Evolutionary conservation across 2,888 invertebrate genomes (phyloP), one percentile per base, ranked within the genome.

Genomic region (Neoascia interrupta): DNA sequence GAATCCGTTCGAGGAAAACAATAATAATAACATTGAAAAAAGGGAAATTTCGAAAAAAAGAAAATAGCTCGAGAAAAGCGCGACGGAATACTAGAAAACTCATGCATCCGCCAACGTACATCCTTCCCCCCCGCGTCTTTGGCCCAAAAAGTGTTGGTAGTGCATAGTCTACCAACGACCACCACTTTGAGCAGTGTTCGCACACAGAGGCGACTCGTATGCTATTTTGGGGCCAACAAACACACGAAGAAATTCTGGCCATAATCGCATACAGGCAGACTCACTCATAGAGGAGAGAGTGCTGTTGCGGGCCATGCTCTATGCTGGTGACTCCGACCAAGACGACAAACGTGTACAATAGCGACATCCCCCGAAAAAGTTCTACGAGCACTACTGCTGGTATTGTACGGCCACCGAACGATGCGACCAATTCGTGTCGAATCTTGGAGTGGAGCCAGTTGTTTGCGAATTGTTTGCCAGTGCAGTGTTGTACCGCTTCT

Each of bases 361-460:
- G 66, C 82, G 66, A 64, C 75, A 73, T 70, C 69, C 68, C 63
- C 75, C 76, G 64, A 70, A 84, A 58, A 75, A 81, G 72, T 69
- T 70, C 76, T 54, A 72, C 81, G n/a, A n/a, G n/a, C 66, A 56
- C 70, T 63, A 64, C 58, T 66, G 56, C 56, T 37, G 51, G 34
- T 49, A 31, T 31, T 37, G 31, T 60, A 47, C 34, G 69, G 76
- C 76, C 81, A 81, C 76, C 74, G 70, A 76, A 68, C 49, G 56
- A 64, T 68, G 73, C 76, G 74, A 81, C 76, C 81, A 80, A 81
- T 81, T 80, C 70, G 54, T 73, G 81, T 76, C 70, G 74, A 81
- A 82, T 83, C 82, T 86, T 87, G 87, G 87, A 87, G 87, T 84
- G 82, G 84, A 86, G 87, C 87, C 87, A 87, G 87, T 87, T 87